Base-by-base conservation (phyloP, 2,888 invertebrate genomes). In the Zeuzera pyrina region DNA sequence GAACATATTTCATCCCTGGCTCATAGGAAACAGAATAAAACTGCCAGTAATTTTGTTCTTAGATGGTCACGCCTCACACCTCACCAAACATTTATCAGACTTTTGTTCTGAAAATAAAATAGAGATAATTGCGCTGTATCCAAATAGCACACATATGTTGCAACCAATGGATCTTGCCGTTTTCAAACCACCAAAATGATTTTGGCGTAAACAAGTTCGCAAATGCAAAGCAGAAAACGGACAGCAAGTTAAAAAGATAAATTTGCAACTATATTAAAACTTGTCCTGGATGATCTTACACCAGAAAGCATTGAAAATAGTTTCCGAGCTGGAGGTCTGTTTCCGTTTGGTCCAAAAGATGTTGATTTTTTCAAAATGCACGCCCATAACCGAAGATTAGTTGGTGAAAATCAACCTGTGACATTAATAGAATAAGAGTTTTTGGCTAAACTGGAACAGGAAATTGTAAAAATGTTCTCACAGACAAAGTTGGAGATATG, bases 151-250 rank as follows among this genome's bases (percentile, higher is more conserved):
- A 6, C 38, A 40, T 29, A 30, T 43, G 6, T 24, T 40, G n/a
- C 42, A 43, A 32, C 40, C 42, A 15, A 40, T 40, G 40, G 42
- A 43, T 23, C 28, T 41, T n/a, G 29, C 41, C 2, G 32, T 41
- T 6, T 41, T 41, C 23, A 31, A 33, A 25, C 39, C 35, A 1
- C 12, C 36, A 5, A 39, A 39, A 31, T 7, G 28, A 10, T 30
- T 7, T 10, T 35, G 15, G 15, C 21, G 16, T 22, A 33, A 36
- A 21, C 21, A 21, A 16, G 31, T 36, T 6, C 23, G 2, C 8
- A 12, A 23, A 11, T 36, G 36, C 30, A 33, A 34, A 14, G 16
- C 12, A 8, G 29, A 33, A 14, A 35, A 39, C 10, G 3, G 7
- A 3, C 3, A 3, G 3, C 23, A 23, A 23, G 10, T n/a, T n/a